Evolutionary conservation across 2,797 vertebrate genomes (phyloP).

Genomic region (Toxotes lorentzi): DNA sequence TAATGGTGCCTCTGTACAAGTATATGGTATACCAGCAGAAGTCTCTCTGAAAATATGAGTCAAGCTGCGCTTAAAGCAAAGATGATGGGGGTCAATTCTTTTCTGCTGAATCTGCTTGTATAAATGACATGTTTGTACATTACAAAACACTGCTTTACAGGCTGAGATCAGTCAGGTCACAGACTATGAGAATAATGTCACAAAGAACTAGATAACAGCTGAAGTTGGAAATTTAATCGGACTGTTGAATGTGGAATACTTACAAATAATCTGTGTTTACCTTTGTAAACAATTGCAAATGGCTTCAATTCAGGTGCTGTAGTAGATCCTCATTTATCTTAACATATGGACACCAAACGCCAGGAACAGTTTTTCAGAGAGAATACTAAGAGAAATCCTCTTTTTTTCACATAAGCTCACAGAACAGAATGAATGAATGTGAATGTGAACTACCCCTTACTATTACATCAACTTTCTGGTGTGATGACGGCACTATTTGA

Average conservation of each 20-base stretch:
- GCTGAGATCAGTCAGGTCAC: neutral
- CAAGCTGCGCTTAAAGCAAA: neutral
- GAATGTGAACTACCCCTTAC: neutral
- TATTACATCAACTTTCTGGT: neutral
- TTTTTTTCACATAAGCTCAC: neutral
- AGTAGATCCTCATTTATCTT: neutral
- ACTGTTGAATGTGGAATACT: neutral
- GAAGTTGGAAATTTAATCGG: neutral
- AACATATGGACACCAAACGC: neutral
- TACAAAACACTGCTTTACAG: neutral
- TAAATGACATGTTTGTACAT: neutral
- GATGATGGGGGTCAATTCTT: neutral
- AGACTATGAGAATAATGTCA: neutral
- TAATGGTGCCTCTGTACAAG: neutral
- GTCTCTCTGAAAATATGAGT: neutral
- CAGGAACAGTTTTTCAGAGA: neutral
- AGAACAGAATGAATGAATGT: neutral
- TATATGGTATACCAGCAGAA: neutral
- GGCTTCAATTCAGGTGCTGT: neutral
- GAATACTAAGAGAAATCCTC: neutral
- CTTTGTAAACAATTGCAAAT: neutral
- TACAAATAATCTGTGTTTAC: neutral
- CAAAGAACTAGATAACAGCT: neutral
- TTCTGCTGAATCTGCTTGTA: neutral
- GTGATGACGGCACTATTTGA: neutral